phyloP scores from a whole-genome alignment of 2,113 vertebrate genomes.

The Laterallus jamaicensis region DNA sequence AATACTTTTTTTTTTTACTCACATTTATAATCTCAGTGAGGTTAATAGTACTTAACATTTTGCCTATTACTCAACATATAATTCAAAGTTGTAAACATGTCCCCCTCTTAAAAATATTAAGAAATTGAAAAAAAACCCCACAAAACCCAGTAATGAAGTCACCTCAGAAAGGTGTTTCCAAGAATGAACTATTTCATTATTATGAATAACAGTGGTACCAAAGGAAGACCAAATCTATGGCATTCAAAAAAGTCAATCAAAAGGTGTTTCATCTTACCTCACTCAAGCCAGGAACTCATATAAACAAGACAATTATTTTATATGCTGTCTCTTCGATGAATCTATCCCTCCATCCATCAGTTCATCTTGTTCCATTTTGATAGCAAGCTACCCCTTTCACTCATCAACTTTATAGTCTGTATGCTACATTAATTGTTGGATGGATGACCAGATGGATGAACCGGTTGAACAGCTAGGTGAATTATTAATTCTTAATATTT shows the following conservation, averaged over 20 bases:
- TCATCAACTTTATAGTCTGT: constrained; percentile 9
- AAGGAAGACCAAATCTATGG: not conserved
- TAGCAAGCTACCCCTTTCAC: constrained; percentile 19
- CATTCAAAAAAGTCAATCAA: not conserved
- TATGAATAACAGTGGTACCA: not conserved
- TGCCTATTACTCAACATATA: not conserved
- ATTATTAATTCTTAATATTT: not conserved
- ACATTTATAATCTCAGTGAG: not conserved
- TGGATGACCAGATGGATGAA: constrained; percentile 49
- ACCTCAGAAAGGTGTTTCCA: not conserved
- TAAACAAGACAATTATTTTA: not conserved
- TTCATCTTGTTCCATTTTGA: constrained; percentile 10
- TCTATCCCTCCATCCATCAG: not conserved
- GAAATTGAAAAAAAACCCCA: not conserved
- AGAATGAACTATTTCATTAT: constrained; percentile 33
- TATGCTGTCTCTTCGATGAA: not conserved
- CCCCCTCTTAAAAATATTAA: not conserved
- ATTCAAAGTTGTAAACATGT: not conserved
- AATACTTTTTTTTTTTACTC: not conserved
- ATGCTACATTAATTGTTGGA: constrained; percentile 9
- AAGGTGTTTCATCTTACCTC: not conserved
- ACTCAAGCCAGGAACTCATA: not conserved
- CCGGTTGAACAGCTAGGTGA: not conserved
- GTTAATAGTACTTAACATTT: not conserved
- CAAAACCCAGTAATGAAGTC: not conserved